These are phyloP conservation scores for Martes martes DNA, from an alignment of 2,113 vertebrate genomes.

Conservation along the genomic window DNA sequence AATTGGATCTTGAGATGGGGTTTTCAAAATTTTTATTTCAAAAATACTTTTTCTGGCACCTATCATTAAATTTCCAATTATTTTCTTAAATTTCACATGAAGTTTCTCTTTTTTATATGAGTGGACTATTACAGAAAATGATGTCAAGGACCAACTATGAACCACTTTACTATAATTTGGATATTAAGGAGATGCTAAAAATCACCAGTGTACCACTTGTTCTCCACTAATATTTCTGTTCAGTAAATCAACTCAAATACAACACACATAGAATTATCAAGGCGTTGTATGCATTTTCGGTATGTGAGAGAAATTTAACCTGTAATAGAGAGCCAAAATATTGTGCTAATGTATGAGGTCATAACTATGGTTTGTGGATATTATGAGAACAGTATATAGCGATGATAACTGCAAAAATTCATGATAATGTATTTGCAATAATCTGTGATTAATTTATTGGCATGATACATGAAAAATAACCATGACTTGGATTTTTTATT, in stretches of 20 bases:
- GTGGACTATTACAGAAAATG: background rate
- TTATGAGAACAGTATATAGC: conserved; percentile 65
- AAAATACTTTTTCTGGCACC: background rate
- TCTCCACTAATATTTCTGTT: background rate
- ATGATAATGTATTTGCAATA: conserved; percentile 68
- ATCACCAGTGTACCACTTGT: background rate
- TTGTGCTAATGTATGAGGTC: conserved; percentile 57
- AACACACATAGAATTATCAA: background rate
- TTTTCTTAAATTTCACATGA: background rate
- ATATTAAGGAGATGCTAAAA: conserved; percentile 27
- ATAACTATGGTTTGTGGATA: conserved; percentile 56
- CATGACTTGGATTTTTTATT: conserved; percentile 47
- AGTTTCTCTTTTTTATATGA: background rate
- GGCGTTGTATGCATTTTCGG: background rate
- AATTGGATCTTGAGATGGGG: background rate
- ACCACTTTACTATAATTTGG: background rate
- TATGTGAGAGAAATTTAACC: conserved; percentile 22
- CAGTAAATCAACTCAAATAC: background rate
- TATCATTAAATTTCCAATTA: background rate
- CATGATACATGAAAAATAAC: conserved; percentile 62
- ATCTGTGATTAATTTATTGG: conserved; percentile 45
- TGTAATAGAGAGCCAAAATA: background rate
- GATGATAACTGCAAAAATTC: conserved; percentile 57
- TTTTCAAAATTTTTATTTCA: conserved; percentile 11
- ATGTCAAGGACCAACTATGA: background rate